phyloP scores from a whole-genome alignment of 2,113 vertebrate species.

The Hippocampus barbouri region DNA sequence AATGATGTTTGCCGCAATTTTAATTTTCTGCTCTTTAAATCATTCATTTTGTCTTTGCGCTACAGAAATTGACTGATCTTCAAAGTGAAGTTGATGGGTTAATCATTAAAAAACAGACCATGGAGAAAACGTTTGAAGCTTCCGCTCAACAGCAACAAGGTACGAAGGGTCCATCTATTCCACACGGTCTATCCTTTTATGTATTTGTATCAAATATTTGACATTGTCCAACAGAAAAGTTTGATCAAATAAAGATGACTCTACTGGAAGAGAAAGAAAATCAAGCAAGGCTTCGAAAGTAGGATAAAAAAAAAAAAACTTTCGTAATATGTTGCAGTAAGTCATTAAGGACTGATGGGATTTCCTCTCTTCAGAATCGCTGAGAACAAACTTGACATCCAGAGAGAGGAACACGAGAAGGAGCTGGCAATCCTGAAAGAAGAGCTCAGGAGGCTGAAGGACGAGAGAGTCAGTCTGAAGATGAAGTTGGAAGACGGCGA shows the following conservation, averaged over 20 bases:
- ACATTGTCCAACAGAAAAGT: constrained; percentile 74
- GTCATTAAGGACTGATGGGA: neutral
- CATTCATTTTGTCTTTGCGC: constrained; percentile 1
- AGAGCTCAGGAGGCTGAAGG: constrained; percentile 77
- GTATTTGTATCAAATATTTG: neutral
- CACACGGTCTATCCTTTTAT: too few relatives aligned
- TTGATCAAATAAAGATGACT: constrained; percentile 79
- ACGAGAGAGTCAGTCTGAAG: constrained; percentile 74
- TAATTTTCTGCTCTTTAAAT: neutral
- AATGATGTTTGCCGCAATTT: neutral
- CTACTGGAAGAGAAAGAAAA: constrained; percentile 81
- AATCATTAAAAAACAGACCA: constrained; percentile 71
- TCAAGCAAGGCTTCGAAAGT: constrained; percentile 84
- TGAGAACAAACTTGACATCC: constrained; percentile 83
- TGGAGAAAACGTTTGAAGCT: constrained; percentile 74
- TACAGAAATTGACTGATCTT: constrained; percentile 67
- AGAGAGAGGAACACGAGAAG: constrained; percentile 79
- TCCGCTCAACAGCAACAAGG: constrained; percentile 80
- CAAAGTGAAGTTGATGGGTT: constrained; percentile 73
- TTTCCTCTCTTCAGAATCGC: constrained; percentile 72
- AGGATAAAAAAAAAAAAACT: constrained; percentile 39
- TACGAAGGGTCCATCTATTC: constrained; percentile 39
- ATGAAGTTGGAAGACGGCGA: constrained; percentile 73
- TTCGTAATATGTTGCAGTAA: neutral
- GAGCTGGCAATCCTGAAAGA: constrained; percentile 76